phyloP scores from a whole-genome alignment of 2,888 invertebrate genomes.

The Melanotus villosus region DNA sequence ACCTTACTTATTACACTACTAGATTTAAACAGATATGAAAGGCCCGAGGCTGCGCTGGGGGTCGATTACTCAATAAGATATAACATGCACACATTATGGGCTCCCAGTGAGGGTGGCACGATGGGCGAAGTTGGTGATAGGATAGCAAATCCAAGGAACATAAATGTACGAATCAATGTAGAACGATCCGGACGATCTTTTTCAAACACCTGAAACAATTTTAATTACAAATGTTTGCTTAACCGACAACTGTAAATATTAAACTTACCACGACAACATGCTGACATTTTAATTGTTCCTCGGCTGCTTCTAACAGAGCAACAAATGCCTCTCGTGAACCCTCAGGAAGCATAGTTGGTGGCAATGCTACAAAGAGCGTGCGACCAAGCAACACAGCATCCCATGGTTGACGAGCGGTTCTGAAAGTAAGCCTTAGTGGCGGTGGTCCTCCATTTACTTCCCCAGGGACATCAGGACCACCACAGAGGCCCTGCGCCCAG shows the following conservation, averaged over 20 bases:
- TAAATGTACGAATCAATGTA: conserved; percentile 93
- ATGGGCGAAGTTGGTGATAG: conserved; percentile 86
- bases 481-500: conserved; percentile 99
- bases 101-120: conserved; percentile 73
- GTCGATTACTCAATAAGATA: conserved; percentile 67
- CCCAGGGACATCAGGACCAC: conserved; percentile 99
- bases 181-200: conserved; percentile 85
- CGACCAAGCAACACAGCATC: conserved; percentile 74
- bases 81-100: conserved; percentile 67
- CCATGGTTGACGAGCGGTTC: conserved; percentile 68
- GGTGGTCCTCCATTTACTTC: conserved; percentile 73
- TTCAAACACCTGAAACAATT: conserved; percentile 62
- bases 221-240: not conserved
- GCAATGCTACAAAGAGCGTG: conserved; percentile 90
- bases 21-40: conserved; percentile 50
- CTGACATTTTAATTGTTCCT: conserved; percentile 89
- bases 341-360: conserved; percentile 87
- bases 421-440: conserved; percentile 66
- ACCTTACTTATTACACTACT: not conserved
- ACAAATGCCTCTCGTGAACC: conserved; percentile 97
- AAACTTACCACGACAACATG: conserved; percentile 79
- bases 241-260: not conserved
- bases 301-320: conserved; percentile 94
- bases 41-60: conserved; percentile 61
- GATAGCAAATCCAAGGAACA: conserved; percentile 95